phyloP scores from a whole-genome alignment of 2,113 vertebrate species.

The Catharus bicknelli region DNA sequence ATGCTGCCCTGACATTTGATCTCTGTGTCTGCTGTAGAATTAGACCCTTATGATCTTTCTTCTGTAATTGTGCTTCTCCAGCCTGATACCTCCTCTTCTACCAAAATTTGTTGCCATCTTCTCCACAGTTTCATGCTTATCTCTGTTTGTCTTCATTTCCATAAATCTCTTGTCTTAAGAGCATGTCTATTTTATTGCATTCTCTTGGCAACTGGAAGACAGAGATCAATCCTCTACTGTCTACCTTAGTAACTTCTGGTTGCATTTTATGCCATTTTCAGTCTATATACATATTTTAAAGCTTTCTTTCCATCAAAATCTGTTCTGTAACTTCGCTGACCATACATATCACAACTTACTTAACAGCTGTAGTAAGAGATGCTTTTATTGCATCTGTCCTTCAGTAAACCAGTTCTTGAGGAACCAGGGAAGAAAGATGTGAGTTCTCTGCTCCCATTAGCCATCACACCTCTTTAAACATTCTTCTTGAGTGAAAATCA shows the following conservation, averaged over 20 bases:
- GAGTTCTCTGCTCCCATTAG: not conserved
- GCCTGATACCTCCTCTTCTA: not conserved
- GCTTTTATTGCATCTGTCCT: not conserved
- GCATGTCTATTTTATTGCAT: not conserved
- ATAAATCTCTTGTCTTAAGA: not conserved
- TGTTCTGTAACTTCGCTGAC: not conserved
- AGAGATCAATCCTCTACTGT: not conserved
- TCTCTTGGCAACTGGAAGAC: not conserved
- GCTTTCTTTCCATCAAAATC: not conserved
- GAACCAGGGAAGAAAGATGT: not conserved
- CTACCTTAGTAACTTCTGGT: not conserved
- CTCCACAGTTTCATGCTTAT: not conserved
- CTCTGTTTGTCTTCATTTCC: not conserved
- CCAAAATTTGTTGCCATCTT: not conserved
- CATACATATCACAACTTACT: not conserved
- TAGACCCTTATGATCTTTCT: not conserved
- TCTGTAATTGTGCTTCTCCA: not conserved
- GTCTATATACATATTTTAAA: not conserved
- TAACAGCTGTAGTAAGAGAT: not conserved
- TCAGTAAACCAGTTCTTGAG: not conserved
- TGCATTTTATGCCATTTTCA: not conserved
- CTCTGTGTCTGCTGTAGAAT: not conserved
- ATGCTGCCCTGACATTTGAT: not conserved
- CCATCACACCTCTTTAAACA: not conserved
- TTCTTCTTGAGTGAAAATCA: conserved; percentile 1